Base-by-base conservation (phyloP, 2,888 invertebrate species). In the Parascotia fuliginaria region DNA sequence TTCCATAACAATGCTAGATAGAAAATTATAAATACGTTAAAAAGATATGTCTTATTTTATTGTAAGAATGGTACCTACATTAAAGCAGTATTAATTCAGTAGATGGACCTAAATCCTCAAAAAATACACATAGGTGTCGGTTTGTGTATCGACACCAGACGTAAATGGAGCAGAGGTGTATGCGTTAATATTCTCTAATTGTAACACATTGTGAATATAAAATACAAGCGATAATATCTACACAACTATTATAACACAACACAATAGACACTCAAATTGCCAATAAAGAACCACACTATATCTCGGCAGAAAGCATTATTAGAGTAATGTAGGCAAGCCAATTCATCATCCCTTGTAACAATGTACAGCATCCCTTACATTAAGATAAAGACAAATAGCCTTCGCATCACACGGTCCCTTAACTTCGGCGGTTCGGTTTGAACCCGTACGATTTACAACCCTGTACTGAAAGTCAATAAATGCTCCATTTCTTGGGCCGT, bases 401-500 rank as follows among this genome's bases (percentile, higher is more conserved):
- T 19, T 38, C 56, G 28, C 55, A 62, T 70, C 60, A 68, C 46
- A 70, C 65, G 62, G 49, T 59, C 60, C 71, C 59, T 61, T 70
- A 60, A 60, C 57, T 53, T 58, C 52, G 47, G 52, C 46, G 46
- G 57, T 55, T 69, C 57, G 60, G 56, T 53, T 56, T 57, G 67
- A 73, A 70, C 75, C 79, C 75, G 68, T 64, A 65, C 73, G 62
- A 75, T 79, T 74, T 70, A 74, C 70, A 70, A 62, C 62, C 60
- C 64, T 52, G 60, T 60, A 71, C 67, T 65, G 70, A 80, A 78
- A 80, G 81, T 80, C 79, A 82, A 83, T 84, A 85, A 79, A 64
- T 76, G 79, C 65, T 66, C 79, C 67, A 78, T 83, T 83, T 72
- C 81, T 82, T 81, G 73, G 67, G 65, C 78, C 83, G 81, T 85